A percentile compares a stretch with the other conserved stretches of the same genome.
These are phyloP conservation scores for Gastrophryne carolinensis DNA, from an alignment of 2,797 vertebrate species.

Conservation along the genomic window DNA sequence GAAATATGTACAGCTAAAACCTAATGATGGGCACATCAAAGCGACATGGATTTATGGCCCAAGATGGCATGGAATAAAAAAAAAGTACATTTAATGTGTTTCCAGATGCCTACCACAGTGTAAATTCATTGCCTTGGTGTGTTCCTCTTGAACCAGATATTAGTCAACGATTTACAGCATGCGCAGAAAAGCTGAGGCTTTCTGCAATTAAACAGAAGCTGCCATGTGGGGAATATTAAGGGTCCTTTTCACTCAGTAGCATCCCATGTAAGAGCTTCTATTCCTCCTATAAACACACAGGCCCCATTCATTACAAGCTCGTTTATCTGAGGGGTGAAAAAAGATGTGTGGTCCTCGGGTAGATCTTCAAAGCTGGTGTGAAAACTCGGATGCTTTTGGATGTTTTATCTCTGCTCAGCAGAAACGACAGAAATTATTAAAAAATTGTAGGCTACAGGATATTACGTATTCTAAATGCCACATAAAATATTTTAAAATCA, in stretches of 20 bases:
- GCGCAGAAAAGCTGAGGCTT: constrained; percentile 5
- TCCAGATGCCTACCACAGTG: constrained; percentile 40
- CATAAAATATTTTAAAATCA: too few relatives aligned
- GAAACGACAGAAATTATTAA: not conserved
- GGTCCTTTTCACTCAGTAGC: constrained; percentile 35
- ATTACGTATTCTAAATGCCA: too few relatives aligned
- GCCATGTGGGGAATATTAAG: constrained; percentile 45
- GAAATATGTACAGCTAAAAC: constrained; percentile 33
- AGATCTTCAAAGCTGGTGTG: constrained; percentile 21
- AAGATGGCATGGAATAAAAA: constrained; percentile 42
- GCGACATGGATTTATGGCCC: constrained; percentile 24
- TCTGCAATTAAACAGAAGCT: constrained; percentile 46
- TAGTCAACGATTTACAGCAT: constrained; percentile 39
- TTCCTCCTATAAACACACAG: constrained; percentile 15
- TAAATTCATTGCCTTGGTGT: constrained; percentile 19
- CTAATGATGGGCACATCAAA: constrained; percentile 43
- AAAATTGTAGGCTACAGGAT: too few relatives aligned
- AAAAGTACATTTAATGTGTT: constrained; percentile 32
- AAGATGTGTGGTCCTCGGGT: constrained; percentile 30
- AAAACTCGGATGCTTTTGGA: constrained; percentile 11
- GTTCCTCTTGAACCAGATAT: constrained; percentile 22
- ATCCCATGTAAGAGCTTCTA: constrained; percentile 24
- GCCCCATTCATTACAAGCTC: constrained; percentile 14
- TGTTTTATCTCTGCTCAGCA: not conserved
- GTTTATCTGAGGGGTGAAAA: constrained; percentile 23